A percentile compares a stretch with the other conserved stretches of the same genome.
phyloP scores from a whole-genome alignment of 2,888 invertebrate genomes.

The Malachius bipustulatus region DNA sequence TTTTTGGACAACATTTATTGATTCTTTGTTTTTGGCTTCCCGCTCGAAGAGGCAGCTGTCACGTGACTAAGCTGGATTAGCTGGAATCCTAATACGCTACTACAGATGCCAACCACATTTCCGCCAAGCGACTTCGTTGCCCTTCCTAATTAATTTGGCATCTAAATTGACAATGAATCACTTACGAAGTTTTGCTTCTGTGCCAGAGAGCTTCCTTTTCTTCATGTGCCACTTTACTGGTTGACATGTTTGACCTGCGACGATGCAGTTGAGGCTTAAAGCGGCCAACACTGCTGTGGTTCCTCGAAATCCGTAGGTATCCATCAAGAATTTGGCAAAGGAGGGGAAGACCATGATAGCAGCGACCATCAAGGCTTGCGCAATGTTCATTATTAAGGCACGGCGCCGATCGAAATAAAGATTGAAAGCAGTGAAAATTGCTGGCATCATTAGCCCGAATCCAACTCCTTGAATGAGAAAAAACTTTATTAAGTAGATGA shows the following conservation, averaged over 20 bases:
- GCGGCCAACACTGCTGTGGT: conserved; percentile 55
- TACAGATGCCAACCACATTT: no score
- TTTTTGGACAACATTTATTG: no score
- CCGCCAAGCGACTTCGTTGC: no score
- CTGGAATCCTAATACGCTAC: no score
- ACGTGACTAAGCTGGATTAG: no score
- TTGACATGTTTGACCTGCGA: conserved; percentile 60
- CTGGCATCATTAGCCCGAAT: conserved; percentile 60
- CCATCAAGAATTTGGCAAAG: conserved; percentile 47
- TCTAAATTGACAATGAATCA: no score
- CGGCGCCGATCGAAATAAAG: conserved; percentile 59
- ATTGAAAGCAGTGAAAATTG: conserved; percentile 62
- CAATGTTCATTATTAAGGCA: conserved; percentile 60
- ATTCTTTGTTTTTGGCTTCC: no score
- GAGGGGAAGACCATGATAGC: conserved; percentile 58
- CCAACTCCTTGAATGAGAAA: conserved; percentile 47
- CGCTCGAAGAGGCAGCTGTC: no score
- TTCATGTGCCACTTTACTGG: conserved; percentile 61
- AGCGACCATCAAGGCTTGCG: conserved; percentile 58
- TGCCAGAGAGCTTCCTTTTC: background rate
- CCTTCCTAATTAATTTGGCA: no score
- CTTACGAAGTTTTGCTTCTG: background rate
- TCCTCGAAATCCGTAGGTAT: conserved; percentile 57
- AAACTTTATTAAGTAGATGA: no score
- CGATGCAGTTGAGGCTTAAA: conserved; percentile 52